These are phyloP conservation scores for Mus spicilegus DNA, from an alignment of 2,113 vertebrate genomes.

Conservation along the genomic window DNA sequence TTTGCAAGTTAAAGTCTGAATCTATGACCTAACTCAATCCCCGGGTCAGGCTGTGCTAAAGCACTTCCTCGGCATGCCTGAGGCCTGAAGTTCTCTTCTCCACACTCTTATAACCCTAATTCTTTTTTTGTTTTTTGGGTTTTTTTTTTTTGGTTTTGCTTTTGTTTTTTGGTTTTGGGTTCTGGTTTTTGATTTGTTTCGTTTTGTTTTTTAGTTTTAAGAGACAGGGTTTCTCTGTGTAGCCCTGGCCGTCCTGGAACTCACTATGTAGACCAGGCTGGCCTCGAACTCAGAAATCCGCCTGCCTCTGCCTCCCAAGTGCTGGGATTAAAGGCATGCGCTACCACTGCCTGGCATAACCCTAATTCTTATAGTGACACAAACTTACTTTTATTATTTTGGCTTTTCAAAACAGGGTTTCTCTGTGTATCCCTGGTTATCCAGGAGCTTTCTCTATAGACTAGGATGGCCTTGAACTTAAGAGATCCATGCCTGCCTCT, in stretches of 20 bases:
- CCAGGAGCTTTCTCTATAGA: not conserved
- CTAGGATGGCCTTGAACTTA: not conserved
- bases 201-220: too few relatives aligned
- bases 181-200: too few relatives aligned
- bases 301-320: too few relatives aligned
- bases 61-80: not conserved
- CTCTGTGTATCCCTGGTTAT: not conserved
- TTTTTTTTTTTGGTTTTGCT: too few relatives aligned
- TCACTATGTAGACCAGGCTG: too few relatives aligned
- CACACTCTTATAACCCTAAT: not conserved
- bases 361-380: not conserved
- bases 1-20: conserved; percentile 5
- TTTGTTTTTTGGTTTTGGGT: too few relatives aligned
- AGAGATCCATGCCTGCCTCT: not conserved
- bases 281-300: too few relatives aligned
- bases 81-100: not conserved
- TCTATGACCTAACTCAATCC: not conserved
- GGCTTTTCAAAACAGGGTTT: not conserved
- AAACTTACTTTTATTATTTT: not conserved
- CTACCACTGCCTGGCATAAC: too few relatives aligned
- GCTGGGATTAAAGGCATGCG: too few relatives aligned
- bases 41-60: not conserved
- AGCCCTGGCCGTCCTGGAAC: too few relatives aligned
- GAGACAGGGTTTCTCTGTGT: too few relatives aligned
- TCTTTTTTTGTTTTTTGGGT: not conserved